Conservation (phyloP, 2,113 vertebrate genomes). For the Penelope pileata region DNA sequence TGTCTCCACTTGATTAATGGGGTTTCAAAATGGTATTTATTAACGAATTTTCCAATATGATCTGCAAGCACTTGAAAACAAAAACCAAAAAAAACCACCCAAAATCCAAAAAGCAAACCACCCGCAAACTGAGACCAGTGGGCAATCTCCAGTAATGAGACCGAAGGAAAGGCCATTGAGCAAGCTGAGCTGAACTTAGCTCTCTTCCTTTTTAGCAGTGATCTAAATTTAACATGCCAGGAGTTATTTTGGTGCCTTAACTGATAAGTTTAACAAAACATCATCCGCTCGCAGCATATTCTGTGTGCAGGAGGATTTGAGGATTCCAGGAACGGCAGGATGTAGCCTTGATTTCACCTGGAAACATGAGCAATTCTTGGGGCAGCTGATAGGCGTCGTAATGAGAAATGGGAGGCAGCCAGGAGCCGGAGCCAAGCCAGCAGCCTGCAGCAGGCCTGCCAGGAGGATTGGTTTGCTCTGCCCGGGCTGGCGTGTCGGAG, state of each 20-base stretch:
- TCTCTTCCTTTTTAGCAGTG: conserved; percentile 62
- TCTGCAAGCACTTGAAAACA: conserved; percentile 8
- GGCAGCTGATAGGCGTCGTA: conserved; percentile 54
- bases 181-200: conserved; percentile 18
- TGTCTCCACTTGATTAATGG: conserved; percentile 40
- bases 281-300: not conserved
- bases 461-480: conserved; percentile 23
- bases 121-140: not conserved
- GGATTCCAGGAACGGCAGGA: conserved; percentile 63
- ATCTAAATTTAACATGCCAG: conserved; percentile 61
- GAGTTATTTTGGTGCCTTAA: conserved; percentile 58
- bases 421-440: conserved; percentile 37
- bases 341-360: conserved; percentile 76
- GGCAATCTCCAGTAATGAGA: not conserved
- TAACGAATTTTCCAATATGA: conserved; percentile 31
- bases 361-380: conserved; percentile 65
- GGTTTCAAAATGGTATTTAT: not conserved
- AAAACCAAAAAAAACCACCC: not conserved
- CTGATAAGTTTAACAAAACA: conserved; percentile 55
- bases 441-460: conserved; percentile 61
- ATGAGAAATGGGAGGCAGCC: conserved; percentile 62
- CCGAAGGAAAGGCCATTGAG: conserved; percentile 1
- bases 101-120: not conserved
- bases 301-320: not conserved
- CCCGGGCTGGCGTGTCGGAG: not conserved